These are phyloP conservation scores for Naso thynnoides DNA, from an alignment of 2,797 vertebrate species.

Conservation along the genomic window DNA sequence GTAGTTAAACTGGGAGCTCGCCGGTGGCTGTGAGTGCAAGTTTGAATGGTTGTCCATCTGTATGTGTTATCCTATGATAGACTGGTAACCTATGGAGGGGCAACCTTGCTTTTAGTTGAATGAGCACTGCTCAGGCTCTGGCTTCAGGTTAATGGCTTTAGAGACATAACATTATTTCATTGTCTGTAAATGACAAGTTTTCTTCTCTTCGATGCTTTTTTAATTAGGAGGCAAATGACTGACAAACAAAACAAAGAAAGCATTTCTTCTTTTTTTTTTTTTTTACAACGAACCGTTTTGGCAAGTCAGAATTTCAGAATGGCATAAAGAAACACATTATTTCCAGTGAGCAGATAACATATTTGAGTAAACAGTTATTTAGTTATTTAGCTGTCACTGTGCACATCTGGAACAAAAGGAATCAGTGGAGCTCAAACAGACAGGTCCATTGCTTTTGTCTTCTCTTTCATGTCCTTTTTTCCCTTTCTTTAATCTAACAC, in stretches of 20 bases:
- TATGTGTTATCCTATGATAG: neutral
- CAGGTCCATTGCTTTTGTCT: conserved; percentile 43
- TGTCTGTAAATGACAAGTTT: neutral
- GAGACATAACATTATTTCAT: neutral
- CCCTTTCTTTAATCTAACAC: conserved; percentile 41
- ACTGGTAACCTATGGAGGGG: neutral
- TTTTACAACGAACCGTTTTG: neutral
- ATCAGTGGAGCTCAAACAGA: conserved; percentile 30
- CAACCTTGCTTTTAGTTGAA: neutral
- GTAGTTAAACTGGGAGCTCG: neutral
- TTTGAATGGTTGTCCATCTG: neutral
- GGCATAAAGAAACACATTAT: neutral
- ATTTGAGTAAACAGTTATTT: neutral
- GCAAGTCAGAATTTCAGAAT: neutral
- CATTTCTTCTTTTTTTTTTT: too few species aligned
- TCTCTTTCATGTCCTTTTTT: conserved; percentile 49
- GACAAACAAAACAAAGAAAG: too few species aligned
- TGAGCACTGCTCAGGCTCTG: neutral
- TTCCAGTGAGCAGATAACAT: neutral
- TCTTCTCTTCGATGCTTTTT: neutral
- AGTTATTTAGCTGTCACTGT: neutral
- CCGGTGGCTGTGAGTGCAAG: neutral
- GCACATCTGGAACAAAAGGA: conserved; percentile 26
- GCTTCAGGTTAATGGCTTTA: neutral
- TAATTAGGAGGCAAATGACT: neutral